phyloP scores from a whole-genome alignment of 2,888 invertebrate species.

The Eupithecia subfuscata region DNA sequence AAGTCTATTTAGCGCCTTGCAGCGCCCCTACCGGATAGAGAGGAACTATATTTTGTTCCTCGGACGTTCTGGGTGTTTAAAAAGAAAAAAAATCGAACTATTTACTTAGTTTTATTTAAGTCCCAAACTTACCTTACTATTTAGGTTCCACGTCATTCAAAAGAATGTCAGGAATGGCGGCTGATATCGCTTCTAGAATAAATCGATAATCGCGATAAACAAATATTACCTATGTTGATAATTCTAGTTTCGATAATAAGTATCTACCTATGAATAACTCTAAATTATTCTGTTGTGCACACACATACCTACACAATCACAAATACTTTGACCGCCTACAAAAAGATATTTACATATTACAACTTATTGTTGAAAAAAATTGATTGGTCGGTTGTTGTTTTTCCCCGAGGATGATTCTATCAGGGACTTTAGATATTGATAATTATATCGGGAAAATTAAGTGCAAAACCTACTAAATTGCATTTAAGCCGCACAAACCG shows the following conservation, averaged over 20 bases:
- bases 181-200: slow-evolving; percentile 12
- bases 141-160: neutral
- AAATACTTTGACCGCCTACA: neutral
- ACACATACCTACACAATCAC: neutral
- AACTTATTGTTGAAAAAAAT: neutral
- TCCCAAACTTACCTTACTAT: no score
- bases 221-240: neutral
- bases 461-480: neutral
- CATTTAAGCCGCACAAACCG: neutral
- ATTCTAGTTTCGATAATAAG: neutral
- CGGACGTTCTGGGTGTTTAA: no score
- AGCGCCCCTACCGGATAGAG: neutral
- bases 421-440: neutral
- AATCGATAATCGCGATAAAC: slow-evolving; percentile 19
- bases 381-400: neutral
- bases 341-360: neutral
- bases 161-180: neutral
- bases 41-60: no score
- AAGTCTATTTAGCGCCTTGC: neutral
- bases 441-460: neutral
- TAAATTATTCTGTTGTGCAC: neutral
- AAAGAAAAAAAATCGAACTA: no score
- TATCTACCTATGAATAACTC: neutral
- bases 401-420: neutral
- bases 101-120: neutral